These are phyloP conservation scores for Corythaixoides concolor DNA, from an alignment of 2,113 vertebrate species.

Conservation along the genomic window DNA sequence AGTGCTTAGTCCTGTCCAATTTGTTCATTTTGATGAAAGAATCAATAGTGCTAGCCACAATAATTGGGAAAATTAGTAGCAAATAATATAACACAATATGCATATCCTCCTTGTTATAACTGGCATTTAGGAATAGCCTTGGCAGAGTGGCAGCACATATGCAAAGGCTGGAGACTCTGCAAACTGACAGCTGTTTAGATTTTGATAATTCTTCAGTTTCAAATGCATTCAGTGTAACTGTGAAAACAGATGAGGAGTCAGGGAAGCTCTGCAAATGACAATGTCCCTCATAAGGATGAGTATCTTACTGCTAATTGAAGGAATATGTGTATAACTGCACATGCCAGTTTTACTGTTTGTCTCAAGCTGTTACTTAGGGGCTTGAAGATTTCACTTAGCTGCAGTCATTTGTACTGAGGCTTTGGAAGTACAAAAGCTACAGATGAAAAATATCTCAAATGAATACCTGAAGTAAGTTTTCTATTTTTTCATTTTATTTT, in stretches of 20 bases:
- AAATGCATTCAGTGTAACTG: conserved; percentile 16
- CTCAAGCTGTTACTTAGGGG: not conserved
- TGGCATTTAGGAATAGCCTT: not conserved
- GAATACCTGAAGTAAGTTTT: not conserved
- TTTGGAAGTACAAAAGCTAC: conserved; percentile 24
- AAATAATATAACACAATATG: conserved; percentile 44
- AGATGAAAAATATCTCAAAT: not conserved
- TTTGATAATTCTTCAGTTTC: conserved; percentile 26
- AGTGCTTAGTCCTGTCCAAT: conserved; percentile 39
- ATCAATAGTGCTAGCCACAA: conserved; percentile 44
- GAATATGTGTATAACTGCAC: not conserved
- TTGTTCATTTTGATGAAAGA: conserved; percentile 52
- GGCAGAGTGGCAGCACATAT: not conserved
- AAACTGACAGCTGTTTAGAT: conserved; percentile 41
- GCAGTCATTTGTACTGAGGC: not conserved
- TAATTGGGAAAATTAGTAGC: conserved; percentile 52
- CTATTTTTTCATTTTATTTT: not conserved
- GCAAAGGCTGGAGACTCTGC: not conserved
- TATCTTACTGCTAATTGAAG: conserved; percentile 27
- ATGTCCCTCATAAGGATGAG: conserved; percentile 2
- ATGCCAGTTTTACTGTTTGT: conserved; percentile 43
- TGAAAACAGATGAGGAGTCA: conserved; percentile 38
- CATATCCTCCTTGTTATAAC: not conserved
- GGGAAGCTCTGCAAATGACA: conserved; percentile 40
- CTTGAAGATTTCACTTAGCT: conserved; percentile 30